phyloP scores from a whole-genome alignment of 2,888 invertebrate species.

The Globia sparganii region DNA sequence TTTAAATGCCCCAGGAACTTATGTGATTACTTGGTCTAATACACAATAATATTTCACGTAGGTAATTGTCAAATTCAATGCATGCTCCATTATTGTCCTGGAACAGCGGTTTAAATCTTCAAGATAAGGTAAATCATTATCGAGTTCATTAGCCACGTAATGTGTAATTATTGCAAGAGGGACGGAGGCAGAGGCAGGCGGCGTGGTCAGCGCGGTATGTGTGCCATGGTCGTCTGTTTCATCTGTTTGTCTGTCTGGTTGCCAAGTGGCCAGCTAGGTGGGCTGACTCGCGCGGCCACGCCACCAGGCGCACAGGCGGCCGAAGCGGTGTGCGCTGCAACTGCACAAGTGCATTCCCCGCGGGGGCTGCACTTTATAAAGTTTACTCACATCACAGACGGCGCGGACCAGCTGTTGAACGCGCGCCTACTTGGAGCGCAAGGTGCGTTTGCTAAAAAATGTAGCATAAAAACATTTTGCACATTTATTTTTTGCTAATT shows the following conservation, averaged over 20 bases:
- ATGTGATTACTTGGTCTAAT: not conserved
- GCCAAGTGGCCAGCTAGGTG: constrained; percentile 87
- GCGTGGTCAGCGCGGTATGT: constrained; percentile 72
- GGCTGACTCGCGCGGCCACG: constrained; percentile 81
- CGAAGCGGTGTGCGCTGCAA: constrained; percentile 70
- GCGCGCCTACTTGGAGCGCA: constrained; percentile 29
- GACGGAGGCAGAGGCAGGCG: constrained; percentile 46
- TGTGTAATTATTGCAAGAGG: constrained; percentile 41
- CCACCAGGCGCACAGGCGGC: constrained; percentile 83
- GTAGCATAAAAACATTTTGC: not conserved
- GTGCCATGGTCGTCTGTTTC: constrained; percentile 74
- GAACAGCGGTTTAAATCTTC: constrained; percentile 6
- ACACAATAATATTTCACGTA: not conserved
- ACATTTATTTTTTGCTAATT: not conserved
- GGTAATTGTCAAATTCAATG: not conserved
- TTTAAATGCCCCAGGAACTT: not conserved
- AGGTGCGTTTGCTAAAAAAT: constrained; percentile 7
- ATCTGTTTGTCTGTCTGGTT: constrained; percentile 80
- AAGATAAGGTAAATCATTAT: constrained; percentile 39
- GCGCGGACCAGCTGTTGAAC: constrained; percentile 32
- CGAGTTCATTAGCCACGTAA: constrained; percentile 25
- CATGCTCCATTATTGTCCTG: not conserved
- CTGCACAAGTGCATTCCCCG: constrained; percentile 73
- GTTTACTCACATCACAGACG: constrained; percentile 41
- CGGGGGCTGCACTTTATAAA: constrained; percentile 56